Conservation (phyloP, 2,113 vertebrate species). For the Rhynchomys soricoides region DNA sequence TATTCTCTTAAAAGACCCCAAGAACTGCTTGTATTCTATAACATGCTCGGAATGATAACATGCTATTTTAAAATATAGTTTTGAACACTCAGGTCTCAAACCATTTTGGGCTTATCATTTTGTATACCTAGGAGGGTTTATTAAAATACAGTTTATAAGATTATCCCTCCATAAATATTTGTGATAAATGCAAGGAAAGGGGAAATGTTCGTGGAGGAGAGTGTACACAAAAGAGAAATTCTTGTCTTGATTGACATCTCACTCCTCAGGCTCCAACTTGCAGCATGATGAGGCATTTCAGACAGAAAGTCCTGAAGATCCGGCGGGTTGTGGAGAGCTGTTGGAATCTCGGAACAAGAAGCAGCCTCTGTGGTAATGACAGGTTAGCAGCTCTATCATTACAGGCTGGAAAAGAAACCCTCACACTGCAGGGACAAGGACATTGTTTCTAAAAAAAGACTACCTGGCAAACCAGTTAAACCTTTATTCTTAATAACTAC, state of each 20-base stretch:
- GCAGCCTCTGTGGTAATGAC: conserved; percentile 59
- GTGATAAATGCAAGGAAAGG: background rate
- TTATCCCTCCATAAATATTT: background rate
- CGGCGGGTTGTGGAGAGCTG: conserved; percentile 38
- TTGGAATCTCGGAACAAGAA: conserved; percentile 47
- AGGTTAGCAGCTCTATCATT: conserved; percentile 63
- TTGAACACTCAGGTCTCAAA: conserved; percentile 19
- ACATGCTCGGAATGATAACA: background rate
- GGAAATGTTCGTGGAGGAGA: conserved; percentile 4
- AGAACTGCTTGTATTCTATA: background rate
- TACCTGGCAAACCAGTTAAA: conserved; percentile 24
- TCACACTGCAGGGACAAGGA: background rate
- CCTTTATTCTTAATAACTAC: conserved; percentile 29
- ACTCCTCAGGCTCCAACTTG: conserved; percentile 64
- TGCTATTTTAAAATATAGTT: conserved; percentile 14
- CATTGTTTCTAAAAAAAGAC: conserved; percentile 4
- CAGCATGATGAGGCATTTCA: conserved; percentile 54
- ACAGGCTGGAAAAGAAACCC: conserved; percentile 41
- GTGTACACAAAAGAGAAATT: conserved; percentile 18
- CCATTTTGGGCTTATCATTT: conserved; percentile 8
- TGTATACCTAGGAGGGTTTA: background rate
- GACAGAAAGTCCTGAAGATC: conserved; percentile 62
- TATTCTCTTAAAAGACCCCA: conserved; percentile 19
- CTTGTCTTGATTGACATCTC: conserved; percentile 35
- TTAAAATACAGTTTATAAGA: conserved; percentile 35